phyloP scores from a whole-genome alignment of 2,888 invertebrate genomes.

The Timema podura region DNA sequence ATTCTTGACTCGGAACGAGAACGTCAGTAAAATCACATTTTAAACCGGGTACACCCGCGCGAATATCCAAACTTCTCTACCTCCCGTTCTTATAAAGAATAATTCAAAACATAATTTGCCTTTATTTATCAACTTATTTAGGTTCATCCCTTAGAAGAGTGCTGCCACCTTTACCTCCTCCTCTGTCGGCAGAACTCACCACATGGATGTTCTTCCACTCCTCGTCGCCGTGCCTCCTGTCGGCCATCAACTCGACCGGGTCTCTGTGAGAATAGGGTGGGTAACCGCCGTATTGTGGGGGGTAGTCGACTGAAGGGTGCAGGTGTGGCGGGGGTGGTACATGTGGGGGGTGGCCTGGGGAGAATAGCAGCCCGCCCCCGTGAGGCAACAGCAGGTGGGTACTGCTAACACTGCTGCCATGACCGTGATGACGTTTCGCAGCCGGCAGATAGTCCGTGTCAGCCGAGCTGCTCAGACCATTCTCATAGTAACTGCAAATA shows the following conservation, averaged over 20 bases:
- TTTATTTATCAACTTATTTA: too few species aligned
- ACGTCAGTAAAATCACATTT: too few species aligned
- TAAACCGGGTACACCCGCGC: too few species aligned
- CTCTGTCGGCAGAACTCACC: constrained; percentile 36
- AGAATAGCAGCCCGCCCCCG: constrained; percentile 40
- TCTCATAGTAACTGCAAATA: constrained; percentile 43
- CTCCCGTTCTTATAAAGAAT: too few species aligned
- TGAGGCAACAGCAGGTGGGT: constrained; percentile 29
- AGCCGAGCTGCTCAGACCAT: constrained; percentile 33
- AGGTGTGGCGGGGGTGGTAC: constrained; percentile 41
- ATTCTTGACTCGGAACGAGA: too few species aligned
- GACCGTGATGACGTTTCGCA: constrained; percentile 31
- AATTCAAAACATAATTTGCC: too few species aligned
- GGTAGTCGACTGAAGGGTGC: constrained; percentile 31
- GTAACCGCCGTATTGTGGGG: constrained; percentile 41
- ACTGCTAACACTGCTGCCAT: constrained; percentile 14
- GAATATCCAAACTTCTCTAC: too few species aligned
- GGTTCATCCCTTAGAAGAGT: too few species aligned
- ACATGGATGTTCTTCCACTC: constrained; percentile 94
- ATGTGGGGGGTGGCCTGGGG: constrained; percentile 39
- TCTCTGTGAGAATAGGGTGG: constrained; percentile 36
- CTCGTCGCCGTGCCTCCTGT: constrained; percentile 66
- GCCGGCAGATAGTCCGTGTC: constrained; percentile 28
- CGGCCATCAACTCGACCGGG: constrained; percentile 35
- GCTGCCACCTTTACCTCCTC: too few species aligned